Percentiles rank a stretch among this genome's conserved stretches.
Conservation (phyloP, 1,140 invertebrate species). For the Mesaphorura yosii region DNA sequence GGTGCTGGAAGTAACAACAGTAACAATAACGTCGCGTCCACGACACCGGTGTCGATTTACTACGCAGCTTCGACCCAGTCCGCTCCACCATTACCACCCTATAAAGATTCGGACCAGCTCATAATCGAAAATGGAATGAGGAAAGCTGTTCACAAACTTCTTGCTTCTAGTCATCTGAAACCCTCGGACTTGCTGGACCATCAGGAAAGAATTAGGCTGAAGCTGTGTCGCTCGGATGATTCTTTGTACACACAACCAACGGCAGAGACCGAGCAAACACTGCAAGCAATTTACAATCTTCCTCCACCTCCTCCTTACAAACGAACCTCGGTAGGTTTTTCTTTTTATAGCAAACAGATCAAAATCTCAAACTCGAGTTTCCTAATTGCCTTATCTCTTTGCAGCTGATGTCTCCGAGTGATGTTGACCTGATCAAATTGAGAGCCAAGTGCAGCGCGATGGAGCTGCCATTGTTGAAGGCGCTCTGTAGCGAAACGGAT, state of each 20-base stretch:
- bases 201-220: constrained; percentile 23
- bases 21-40: not conserved
- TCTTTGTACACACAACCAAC: constrained; percentile 26
- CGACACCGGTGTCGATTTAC: constrained; percentile 22
- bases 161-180: constrained; percentile 13
- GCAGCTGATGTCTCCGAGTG: constrained; percentile 19
- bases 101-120: constrained; percentile 18
- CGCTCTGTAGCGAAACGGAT: constrained; percentile 24
- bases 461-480: constrained; percentile 27
- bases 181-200: not conserved
- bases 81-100: constrained; percentile 28
- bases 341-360: not conserved
- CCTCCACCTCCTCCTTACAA: constrained; percentile 29
- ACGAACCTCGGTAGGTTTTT: not conserved
- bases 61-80: constrained; percentile 30
- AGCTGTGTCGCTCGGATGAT: constrained; percentile 27
- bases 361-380: not conserved
- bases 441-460: constrained; percentile 22
- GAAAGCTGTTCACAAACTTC: constrained; percentile 22
- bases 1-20: constrained; percentile 11
- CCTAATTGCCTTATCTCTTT: not conserved
- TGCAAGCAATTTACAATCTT: constrained; percentile 29
- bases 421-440: constrained; percentile 24
- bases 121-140: constrained; percentile 31
- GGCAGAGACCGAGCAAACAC: constrained; percentile 20